Percentiles rank a stretch among this genome's conserved stretches.
Conservation (phyloP, 1,140 invertebrate species). For the Solenopsis fugax region DNA sequence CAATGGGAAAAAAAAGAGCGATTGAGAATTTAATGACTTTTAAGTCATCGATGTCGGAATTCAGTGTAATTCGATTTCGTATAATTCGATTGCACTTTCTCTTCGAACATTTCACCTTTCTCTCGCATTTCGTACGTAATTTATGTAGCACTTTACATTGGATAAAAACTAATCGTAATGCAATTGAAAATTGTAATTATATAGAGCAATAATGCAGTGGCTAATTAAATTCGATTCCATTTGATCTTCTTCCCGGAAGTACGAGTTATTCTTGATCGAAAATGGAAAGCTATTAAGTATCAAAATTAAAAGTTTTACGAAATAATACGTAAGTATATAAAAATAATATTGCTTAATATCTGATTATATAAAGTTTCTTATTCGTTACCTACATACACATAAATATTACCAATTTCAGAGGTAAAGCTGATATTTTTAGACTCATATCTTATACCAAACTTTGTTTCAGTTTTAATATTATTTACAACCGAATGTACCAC, state of each 20-base stretch:
- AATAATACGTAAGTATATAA: not conserved
- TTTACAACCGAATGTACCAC: not conserved
- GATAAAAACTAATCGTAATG: not conserved
- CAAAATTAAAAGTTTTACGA: not conserved
- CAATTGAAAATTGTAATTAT: not conserved
- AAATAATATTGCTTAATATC: not conserved
- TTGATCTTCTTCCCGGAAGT: not conserved
- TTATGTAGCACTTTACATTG: not conserved
- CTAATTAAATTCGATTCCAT: slow-evolving; percentile 2
- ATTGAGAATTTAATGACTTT: not conserved
- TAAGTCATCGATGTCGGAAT: not conserved
- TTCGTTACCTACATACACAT: not conserved
- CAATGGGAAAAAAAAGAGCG: not conserved
- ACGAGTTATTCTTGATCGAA: not conserved
- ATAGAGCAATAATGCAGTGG: not conserved
- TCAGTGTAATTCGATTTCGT: not conserved
- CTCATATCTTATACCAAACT: not conserved
- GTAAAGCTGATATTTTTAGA: not conserved
- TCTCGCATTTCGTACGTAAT: slow-evolving; percentile 26
- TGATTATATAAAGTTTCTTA: not conserved
- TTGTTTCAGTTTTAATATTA: not conserved
- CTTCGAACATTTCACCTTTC: slow-evolving; percentile 35
- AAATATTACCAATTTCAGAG: not conserved
- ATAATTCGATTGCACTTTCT: slow-evolving; percentile 40
- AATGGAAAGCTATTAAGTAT: not conserved